Base-by-base conservation (phyloP, 2,888 invertebrate genomes). In the Papilio demoleus region DNA sequence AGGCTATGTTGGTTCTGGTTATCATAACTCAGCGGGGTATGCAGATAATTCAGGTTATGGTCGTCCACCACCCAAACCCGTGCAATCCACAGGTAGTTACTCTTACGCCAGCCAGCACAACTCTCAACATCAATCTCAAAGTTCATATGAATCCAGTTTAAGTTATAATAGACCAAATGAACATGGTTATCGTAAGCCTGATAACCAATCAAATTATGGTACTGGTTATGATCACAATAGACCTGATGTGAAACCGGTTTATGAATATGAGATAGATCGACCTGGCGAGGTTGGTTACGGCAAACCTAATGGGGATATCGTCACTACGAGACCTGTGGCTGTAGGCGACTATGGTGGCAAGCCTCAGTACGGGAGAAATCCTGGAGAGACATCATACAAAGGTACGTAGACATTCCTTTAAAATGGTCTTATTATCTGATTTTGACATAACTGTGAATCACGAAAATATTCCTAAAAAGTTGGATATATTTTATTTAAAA, bases 321-420 rank as follows among this genome's bases (percentile, higher is more conserved):
- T 92, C 5, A 90, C 92, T 1, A 89, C 92, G 0, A 81, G 79
- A 17, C 92, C 92, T 0, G 84, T 92, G 38, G 76, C 84, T 0
- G 78, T 92, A 19, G 82, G 86, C 0, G 88, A 87, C 45, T 88
- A 84, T 61, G 84, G 82, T 14, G 77, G 74, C 4, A 73, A 76
- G 36, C 78, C 81, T 1, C 80, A 73, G 0, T 82, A 81, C 73
- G 78, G 79, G 36, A 78, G 86, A 31, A 74, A 83, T 14, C 87
- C 86, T 0, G 84, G 76, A 24, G 79, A 77, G 5, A 68, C 75
- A 8, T 79, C 81, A 67, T 87, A 86, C 76, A 83, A 86, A 73
- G 87, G 92, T 92, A 50, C 84, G 90, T 85, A 12, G 2, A 53
- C 56, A 38, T 63, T 24, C 14, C 5, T 22, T 64, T 50, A 38